A percentile compares a stretch with the other conserved stretches of the same genome.
Conservation (phyloP, 1,140 invertebrate genomes). For the Semibalanus balanoides region DNA sequence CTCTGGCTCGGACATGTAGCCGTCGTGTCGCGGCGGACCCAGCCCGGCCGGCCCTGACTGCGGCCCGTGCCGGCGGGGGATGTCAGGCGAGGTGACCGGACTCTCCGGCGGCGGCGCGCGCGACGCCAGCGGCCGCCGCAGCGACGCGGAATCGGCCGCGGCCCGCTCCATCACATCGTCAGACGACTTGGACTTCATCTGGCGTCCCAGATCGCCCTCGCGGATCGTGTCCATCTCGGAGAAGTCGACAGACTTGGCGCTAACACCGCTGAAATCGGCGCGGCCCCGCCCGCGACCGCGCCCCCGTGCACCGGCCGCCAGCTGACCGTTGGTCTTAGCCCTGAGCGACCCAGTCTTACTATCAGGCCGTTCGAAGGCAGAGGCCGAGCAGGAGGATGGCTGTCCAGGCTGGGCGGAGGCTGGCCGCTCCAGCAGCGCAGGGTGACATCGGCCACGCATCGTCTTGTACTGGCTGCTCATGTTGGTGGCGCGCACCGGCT, state of each 20-base stretch:
- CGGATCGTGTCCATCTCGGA: constrained; percentile 45
- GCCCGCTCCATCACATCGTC: constrained; percentile 41
- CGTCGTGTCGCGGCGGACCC: constrained; percentile 45
- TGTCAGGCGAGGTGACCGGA: not conserved
- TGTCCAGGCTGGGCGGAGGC: not conserved
- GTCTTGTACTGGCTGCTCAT: not conserved
- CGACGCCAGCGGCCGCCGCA: constrained; percentile 72
- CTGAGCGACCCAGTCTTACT: too few species aligned
- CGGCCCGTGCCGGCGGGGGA: not conserved
- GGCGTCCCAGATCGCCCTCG: constrained; percentile 40
- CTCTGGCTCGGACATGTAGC: constrained; percentile 38
- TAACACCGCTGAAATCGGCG: constrained; percentile 28
- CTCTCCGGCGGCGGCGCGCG: constrained; percentile 43
- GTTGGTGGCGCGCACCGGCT: not conserved
- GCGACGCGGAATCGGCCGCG: constrained; percentile 40
- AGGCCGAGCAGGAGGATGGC: too few species aligned
- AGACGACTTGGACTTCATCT: constrained; percentile 60
- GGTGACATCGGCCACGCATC: not conserved
- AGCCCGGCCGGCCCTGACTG: constrained; percentile 70
- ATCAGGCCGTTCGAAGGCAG: too few species aligned
- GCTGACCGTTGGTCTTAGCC: too few species aligned
- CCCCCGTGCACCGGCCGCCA: constrained; percentile 1
- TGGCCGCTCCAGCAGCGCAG: not conserved
- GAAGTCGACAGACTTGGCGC: constrained; percentile 54
- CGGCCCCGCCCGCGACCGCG: not conserved